Conservation (phyloP, 2,113 vertebrate species). For the Ahaetulla prasina region DNA sequence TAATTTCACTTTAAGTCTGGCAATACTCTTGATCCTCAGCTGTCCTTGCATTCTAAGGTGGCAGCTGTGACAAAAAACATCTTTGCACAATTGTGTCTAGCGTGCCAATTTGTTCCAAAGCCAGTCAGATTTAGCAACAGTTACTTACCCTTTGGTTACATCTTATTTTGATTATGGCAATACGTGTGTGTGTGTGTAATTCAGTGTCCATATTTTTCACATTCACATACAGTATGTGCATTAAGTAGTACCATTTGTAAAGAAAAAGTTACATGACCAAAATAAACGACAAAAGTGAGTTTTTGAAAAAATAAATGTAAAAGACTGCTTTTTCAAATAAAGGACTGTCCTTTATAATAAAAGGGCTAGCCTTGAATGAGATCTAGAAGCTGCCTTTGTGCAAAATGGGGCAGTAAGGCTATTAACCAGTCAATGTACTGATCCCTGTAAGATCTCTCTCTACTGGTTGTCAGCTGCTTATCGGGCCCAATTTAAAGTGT, state of each 20-base stretch:
- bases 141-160: background rate
- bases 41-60: background rate
- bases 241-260: background rate
- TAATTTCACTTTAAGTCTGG: conserved; percentile 2
- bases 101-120: background rate
- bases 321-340: background rate
- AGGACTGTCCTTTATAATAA: background rate
- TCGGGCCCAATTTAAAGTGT: background rate
- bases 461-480: background rate
- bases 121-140: background rate
- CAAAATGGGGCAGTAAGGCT: background rate
- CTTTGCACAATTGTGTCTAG: background rate
- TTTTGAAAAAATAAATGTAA: background rate
- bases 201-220: background rate
- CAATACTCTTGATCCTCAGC: background rate
- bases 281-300: background rate
- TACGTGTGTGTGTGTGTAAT: background rate
- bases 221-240: background rate
- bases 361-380: background rate
- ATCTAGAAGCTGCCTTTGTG: background rate
- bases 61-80: background rate
- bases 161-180: background rate
- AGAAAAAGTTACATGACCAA: background rate
- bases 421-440: background rate
- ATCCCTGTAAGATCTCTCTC: background rate